Evolutionary conservation across 2,888 invertebrate genomes (phyloP), one percentile per base, ranked within the genome.

Genomic region (Ennomos fuscantarius): DNA sequence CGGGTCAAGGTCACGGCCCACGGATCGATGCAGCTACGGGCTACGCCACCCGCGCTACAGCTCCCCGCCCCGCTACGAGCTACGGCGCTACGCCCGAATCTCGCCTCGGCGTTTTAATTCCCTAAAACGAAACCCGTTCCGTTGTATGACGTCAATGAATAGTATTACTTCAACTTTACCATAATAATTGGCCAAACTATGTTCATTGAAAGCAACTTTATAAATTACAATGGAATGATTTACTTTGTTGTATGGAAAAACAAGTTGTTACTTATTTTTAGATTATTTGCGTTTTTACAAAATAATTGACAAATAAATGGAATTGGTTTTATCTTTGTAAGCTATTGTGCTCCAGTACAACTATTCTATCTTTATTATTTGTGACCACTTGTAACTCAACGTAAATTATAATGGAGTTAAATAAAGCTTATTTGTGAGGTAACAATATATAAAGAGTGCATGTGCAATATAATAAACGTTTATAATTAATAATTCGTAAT

Each of bases 1-100:
- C 93, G 84, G 93, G 94, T 93, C 94, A 94, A 93, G 94, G 94
- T 94, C 94, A 93, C 92, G 93, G 91, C 84, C 87, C 84, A 86
- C 82, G 89, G 93, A 93, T 93, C 94, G 94, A 94, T 94, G 93
- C 92, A 93, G 94, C 93, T 86, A 86, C 86, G 86, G 80, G 82
- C 84, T 83, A 78, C 65, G 62, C 70, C 65, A 69, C 51, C 58
- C 58, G 55, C 57, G 49, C 58, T 49, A 37, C 53, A 36, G 48
- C 34, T 36, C 39, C 58, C 9, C 52, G 11, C 46, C 57, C 59
- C 43, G 40, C 42, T 77, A 76, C 80, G 73, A 67, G 70, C 72
- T 74, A 44, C 55, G 49, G 40, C 39, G 51, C 57, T 51, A 76
- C 75, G 74, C 74, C 75, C 74, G 72, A 78, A 74, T 70, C 65